A percentile compares a stretch with the other conserved stretches of the same genome.
phyloP scores from a whole-genome alignment of 1,140 invertebrate species.

The Psix sp. region DNA sequence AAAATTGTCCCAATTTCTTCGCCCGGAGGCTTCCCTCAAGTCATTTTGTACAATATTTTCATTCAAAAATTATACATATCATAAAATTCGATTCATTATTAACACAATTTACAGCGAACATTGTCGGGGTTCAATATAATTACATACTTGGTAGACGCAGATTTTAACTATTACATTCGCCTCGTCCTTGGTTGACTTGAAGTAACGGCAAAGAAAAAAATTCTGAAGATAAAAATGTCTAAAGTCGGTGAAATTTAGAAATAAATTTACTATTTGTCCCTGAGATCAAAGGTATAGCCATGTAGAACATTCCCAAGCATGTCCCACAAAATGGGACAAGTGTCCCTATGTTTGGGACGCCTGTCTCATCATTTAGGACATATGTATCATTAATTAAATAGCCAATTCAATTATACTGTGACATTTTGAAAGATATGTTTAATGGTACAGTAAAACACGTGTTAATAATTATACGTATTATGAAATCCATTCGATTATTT shows the following conservation, averaged over 20 bases:
- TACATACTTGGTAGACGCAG: constrained; percentile 50
- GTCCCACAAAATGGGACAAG: no score
- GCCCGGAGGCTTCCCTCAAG: constrained; percentile 3
- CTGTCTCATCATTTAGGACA: no score
- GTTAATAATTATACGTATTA: no score
- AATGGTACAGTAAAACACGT: no score
- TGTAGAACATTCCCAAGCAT: not conserved
- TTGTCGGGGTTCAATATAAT: constrained; percentile 34
- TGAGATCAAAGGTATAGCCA: constrained; percentile 53
- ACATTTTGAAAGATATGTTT: no score
- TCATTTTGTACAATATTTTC: constrained; percentile 58
- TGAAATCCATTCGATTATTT: no score
- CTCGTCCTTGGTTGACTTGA: constrained; percentile 14
- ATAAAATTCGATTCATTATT: constrained; percentile 54
- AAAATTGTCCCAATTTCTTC: constrained; percentile 40
- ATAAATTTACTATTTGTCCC: constrained; percentile 49
- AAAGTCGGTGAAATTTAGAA: constrained; percentile 6
- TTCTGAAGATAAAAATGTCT: not conserved
- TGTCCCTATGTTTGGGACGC: no score
- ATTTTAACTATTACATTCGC: not conserved
- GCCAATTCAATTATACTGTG: no score
- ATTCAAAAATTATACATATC: constrained; percentile 53
- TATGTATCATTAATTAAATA: no score
- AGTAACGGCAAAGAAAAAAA: not conserved
- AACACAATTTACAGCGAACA: constrained; percentile 52